These are phyloP conservation scores for Pygoscelis antarcticus DNA, from an alignment of 2,113 vertebrate species.

Conservation along the genomic window DNA sequence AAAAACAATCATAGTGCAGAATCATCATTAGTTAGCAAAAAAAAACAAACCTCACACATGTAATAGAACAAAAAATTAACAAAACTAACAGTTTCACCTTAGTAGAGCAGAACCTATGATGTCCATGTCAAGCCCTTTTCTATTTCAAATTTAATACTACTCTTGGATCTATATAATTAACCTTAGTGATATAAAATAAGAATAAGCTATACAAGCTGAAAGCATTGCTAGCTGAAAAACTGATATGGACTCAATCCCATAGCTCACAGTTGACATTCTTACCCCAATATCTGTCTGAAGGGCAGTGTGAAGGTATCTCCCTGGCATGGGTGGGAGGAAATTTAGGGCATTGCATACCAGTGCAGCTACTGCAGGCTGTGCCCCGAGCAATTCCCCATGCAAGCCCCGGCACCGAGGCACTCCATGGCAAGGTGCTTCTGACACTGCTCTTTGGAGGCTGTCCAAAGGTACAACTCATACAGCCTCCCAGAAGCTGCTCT, in stretches of 20 bases:
- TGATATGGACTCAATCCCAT: no score
- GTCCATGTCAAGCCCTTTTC: background rate
- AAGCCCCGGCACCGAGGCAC: fast-evolving
- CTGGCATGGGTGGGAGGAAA: background rate
- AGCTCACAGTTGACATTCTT: background rate
- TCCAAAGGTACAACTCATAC: background rate
- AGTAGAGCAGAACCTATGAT: background rate
- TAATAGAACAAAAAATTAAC: background rate
- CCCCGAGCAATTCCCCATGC: background rate
- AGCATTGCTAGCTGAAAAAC: background rate
- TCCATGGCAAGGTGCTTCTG: background rate
- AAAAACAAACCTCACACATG: fast-evolving
- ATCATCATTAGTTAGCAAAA: background rate
- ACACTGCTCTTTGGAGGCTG: background rate
- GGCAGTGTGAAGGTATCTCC: background rate
- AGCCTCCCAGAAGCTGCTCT: background rate
- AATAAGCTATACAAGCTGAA: background rate
- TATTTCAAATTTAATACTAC: background rate
- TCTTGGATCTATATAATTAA: background rate
- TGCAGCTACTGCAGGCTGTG: background rate
- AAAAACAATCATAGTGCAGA: background rate
- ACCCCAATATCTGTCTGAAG: background rate
- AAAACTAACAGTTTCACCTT: background rate
- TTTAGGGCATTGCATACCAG: background rate
- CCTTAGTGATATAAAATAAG: background rate